Evolutionary conservation across 2,888 invertebrate genomes (phyloP).

Genomic region (Stegophylla sp.): DNA sequence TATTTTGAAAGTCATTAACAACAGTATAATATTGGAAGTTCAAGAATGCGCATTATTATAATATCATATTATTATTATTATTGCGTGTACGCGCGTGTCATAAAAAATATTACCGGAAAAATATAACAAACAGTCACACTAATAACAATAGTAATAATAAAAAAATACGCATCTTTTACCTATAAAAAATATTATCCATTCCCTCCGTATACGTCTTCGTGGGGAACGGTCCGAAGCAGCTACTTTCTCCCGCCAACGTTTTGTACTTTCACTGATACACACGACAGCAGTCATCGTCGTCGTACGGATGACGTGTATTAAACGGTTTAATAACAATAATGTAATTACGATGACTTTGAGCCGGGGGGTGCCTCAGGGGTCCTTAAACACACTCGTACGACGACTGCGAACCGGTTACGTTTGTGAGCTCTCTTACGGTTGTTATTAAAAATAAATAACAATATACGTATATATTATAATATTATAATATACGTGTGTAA

Average conservation of each 20-base stretch:
- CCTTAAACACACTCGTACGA: conserved; percentile 11
- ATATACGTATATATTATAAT: conserved; percentile 5
- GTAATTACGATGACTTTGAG: conserved; percentile 39
- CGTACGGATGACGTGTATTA: too few species aligned
- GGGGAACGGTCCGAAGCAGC: conserved; percentile 45
- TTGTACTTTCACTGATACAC: conserved; percentile 50
- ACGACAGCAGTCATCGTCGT: too few species aligned
- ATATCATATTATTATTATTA: not conserved
- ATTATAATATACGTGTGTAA: not conserved
- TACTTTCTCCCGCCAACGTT: conserved; percentile 28
- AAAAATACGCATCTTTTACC: conserved; percentile 11
- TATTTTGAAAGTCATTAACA: conserved; percentile 53
- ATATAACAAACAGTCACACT: conserved; percentile 25
- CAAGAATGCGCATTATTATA: conserved; percentile 36
- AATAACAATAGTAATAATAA: conserved; percentile 32
- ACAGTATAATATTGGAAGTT: conserved; percentile 46
- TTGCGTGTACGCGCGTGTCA: not conserved
- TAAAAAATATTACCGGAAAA: not conserved
- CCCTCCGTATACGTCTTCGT: too few species aligned
- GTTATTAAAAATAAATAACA: conserved; percentile 30
- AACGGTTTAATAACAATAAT: conserved; percentile 46
- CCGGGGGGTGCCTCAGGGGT: not conserved
- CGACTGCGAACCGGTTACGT: conserved; percentile 52
- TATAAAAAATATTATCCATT: conserved; percentile 19
- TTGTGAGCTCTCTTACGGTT: conserved; percentile 17